These are phyloP conservation scores for Turdus rufiventris DNA, from an alignment of 2,113 vertebrate species.

Conservation along the genomic window DNA sequence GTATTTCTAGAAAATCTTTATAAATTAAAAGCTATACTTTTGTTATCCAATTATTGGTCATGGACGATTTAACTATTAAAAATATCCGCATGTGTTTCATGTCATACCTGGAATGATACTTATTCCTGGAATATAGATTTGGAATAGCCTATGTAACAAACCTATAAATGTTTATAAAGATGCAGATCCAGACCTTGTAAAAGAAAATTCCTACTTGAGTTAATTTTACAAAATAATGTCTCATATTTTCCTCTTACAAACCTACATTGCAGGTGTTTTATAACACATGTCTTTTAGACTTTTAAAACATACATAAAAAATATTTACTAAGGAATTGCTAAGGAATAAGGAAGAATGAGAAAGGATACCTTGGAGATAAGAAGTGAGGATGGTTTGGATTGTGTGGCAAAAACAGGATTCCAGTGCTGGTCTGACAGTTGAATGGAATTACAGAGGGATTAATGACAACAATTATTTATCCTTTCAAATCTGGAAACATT, in stretches of 20 bases:
- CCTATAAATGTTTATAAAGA: neutral
- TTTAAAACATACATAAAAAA: neutral
- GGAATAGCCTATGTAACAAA: neutral
- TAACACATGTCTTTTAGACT: neutral
- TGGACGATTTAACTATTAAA: neutral
- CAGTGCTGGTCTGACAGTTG: neutral
- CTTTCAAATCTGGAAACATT: neutral
- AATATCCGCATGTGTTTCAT: neutral
- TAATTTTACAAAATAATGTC: neutral
- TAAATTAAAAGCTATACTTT: neutral
- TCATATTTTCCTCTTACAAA: neutral
- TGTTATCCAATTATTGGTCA: neutral
- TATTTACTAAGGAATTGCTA: neutral
- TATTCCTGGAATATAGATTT: neutral
- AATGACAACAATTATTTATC: neutral
- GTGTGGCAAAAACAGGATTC: neutral
- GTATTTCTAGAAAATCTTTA: neutral
- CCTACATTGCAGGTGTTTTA: neutral
- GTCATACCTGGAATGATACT: neutral
- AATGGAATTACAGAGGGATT: neutral
- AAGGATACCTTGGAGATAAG: neutral
- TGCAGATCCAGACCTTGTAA: neutral
- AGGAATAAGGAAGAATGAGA: neutral
- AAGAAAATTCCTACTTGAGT: neutral
- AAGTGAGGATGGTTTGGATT: neutral